Percentiles rank a stretch among this genome's conserved stretches.
phyloP scores from a whole-genome alignment of 2,113 vertebrate genomes.

The Neogale vison region DNA sequence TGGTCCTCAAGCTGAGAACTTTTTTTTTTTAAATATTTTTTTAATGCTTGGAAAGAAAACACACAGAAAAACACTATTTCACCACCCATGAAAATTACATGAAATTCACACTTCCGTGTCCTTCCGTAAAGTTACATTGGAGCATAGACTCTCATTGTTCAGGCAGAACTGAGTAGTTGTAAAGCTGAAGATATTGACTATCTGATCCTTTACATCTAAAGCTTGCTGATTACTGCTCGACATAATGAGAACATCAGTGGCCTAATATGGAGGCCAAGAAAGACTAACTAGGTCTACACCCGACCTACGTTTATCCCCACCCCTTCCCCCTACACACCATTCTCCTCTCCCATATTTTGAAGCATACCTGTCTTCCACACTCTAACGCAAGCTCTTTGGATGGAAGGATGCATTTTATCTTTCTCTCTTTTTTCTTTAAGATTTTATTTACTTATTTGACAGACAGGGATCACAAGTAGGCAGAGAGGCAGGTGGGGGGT shows the following conservation, averaged over 20 bases:
- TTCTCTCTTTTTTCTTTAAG: background rate
- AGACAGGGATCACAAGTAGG: too few relatives aligned
- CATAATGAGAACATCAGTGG: background rate
- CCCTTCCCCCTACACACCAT: background rate
- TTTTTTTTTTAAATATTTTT: background rate
- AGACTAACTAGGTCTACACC: background rate
- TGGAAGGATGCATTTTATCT: background rate
- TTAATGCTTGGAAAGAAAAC: background rate
- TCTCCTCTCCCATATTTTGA: background rate
- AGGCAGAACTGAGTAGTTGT: background rate
- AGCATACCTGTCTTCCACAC: background rate
- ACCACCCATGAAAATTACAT: background rate
- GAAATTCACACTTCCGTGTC: slow-evolving; percentile 19
- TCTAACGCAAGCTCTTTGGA: slow-evolving; percentile 12
- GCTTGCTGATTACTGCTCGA: background rate
- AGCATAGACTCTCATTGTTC: background rate
- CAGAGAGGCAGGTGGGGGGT: too few relatives aligned
- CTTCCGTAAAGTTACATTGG: background rate
- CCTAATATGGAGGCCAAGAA: background rate
- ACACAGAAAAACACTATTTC: background rate
- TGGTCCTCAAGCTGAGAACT: background rate
- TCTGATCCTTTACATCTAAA: background rate
- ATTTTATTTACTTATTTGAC: too few relatives aligned
- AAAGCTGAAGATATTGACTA: slow-evolving; percentile 34
- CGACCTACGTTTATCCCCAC: background rate